These are phyloP conservation scores for Pluvialis apricaria DNA, from an alignment of 2,113 vertebrate species.

Conservation along the genomic window DNA sequence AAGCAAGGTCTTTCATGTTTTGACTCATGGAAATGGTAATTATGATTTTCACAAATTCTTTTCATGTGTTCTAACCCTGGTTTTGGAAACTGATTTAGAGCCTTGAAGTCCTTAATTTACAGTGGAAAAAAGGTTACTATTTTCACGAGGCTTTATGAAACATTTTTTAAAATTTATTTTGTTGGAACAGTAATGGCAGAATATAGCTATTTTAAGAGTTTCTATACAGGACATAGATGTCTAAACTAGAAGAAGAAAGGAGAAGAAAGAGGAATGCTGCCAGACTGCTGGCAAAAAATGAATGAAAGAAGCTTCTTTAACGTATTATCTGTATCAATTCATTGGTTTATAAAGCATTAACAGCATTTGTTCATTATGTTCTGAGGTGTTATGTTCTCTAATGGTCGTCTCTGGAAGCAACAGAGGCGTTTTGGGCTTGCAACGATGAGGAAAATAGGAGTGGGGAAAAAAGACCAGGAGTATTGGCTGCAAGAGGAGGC, in stretches of 20 bases:
- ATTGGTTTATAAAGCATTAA: not conserved
- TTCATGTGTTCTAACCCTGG: not conserved
- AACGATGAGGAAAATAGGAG: conserved; percentile 27
- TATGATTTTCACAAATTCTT: not conserved
- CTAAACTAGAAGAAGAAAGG: not conserved
- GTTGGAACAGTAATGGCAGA: not conserved
- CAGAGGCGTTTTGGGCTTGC: conserved; percentile 12
- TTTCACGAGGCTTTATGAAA: not conserved
- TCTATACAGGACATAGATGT: not conserved
- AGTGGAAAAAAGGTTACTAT: not conserved
- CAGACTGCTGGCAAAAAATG: not conserved
- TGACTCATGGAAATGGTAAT: conserved; percentile 44
- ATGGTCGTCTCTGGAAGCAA: conserved; percentile 19
- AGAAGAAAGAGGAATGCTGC: not conserved
- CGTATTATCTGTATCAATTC: no score
- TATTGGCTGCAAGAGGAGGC: not conserved
- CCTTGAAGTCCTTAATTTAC: not conserved
- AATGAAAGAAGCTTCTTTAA: not conserved
- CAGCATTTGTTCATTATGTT: not conserved
- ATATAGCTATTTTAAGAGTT: not conserved
- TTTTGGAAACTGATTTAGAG: not conserved
- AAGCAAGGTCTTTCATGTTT: fast-evolving
- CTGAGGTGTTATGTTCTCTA: conserved; percentile 16
- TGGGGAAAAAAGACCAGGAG: not conserved
- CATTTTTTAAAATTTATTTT: not conserved